Evolutionary conservation across 1,140 invertebrate genomes (phyloP).

Genomic region (Pissodes strobi): DNA sequence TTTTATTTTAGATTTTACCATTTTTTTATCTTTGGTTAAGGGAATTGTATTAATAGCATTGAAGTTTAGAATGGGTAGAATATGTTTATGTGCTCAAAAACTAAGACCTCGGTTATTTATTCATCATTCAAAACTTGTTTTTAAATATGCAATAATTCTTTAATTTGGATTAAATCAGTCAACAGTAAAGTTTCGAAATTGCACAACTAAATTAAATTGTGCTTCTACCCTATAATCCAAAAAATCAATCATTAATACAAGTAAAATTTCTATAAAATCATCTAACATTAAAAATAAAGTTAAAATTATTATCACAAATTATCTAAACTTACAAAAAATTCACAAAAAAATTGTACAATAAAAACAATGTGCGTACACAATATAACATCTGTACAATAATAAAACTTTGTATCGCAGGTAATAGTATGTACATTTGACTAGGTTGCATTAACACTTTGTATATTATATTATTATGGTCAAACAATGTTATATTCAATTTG

Average conservation of each 20-base stretch:
- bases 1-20: background rate
- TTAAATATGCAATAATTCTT: no score
- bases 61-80: no score
- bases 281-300: background rate
- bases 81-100: no score
- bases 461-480: conserved; percentile 28
- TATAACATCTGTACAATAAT: conserved; percentile 37
- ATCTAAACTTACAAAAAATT: conserved; percentile 16
- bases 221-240: no score
- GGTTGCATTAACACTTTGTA: conserved; percentile 34
- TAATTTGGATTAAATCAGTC: no score
- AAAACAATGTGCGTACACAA: conserved; percentile 36
- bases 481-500: conserved; percentile 29
- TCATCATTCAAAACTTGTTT: no score
- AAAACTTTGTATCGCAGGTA: conserved; percentile 31
- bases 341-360: conserved; percentile 8
- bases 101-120: no score
- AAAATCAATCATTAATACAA: background rate
- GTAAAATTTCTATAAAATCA: background rate
- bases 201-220: no score
- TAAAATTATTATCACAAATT: conserved; percentile 21
- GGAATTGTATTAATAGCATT: no score
- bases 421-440: conserved; percentile 40
- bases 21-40: background rate
- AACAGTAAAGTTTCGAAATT: no score